Base-by-base conservation (phyloP, 1,140 invertebrate species). In the Battus philenor region DNA sequence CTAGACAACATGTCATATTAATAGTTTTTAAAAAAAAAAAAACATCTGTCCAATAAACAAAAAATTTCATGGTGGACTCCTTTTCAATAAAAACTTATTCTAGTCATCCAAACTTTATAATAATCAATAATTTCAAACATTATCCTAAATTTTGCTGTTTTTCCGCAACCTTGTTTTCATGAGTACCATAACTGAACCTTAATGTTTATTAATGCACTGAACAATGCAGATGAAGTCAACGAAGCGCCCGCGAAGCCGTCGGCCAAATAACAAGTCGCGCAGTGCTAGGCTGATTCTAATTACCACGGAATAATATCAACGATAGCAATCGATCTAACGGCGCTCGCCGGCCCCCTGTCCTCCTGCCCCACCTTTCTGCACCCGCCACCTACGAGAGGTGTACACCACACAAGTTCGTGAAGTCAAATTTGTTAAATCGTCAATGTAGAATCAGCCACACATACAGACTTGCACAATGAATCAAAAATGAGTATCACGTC, bases 321-420 rank as follows among this genome's bases (percentile, higher is more conserved):
- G 65, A 60, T 78, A 74, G 68, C 61, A 67, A 78, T 80, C 76
- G 76, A 77, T 80, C 73, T 80, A 77, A 75, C 71, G 50, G 52
- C 49, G 53, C 57, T 56, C 43, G 46, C 58, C 48, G 48, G 44
- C 48, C 53, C 58, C 48, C 32, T 31, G 53, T 47, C 43, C 30
- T 53, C 18, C 54, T 60, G 60, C 57, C 54, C 49, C 56, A 51
- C 50, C 45, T 17, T 38, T 9, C 44, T 18, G 8, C 17, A 13
- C 38, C 38, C 38, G 36, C 15, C 44, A 17, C 9, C 33, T 17
- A 36, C 15, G 17, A 36, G 32, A 33, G 33, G 33, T 36, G 33
- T 36, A 5, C 33, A 10, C 32, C 33, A 36, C 33, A 20, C 33
- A 36, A 36, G 33, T 36, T 54, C 46, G 48, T 41, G 54, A 64